These are phyloP conservation scores for Gobius niger DNA, from an alignment of 2,113 vertebrate species.

Conservation along the genomic window DNA sequence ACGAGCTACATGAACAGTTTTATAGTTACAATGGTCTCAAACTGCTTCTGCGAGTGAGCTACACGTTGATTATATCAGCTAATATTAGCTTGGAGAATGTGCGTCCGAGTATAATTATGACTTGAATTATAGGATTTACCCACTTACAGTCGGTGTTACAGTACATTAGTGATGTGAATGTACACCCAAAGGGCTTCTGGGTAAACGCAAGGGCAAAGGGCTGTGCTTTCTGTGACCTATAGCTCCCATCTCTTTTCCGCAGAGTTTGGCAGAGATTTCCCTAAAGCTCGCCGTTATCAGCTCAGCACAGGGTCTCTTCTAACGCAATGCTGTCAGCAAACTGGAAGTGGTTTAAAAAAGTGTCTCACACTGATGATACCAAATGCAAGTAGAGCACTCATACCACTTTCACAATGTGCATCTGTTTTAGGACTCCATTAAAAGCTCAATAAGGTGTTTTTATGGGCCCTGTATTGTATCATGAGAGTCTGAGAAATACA, in stretches of 20 bases:
- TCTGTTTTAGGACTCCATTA: background rate
- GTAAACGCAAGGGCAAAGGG: constrained; percentile 49
- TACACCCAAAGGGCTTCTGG: constrained; percentile 14
- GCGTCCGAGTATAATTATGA: no score
- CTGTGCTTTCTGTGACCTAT: constrained; percentile 47
- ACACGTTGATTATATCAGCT: no score
- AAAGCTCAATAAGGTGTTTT: background rate
- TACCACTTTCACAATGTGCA: background rate
- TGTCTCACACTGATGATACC: constrained; percentile 43
- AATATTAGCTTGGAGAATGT: no score
- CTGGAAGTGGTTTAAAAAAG: constrained; percentile 38
- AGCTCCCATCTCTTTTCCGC: constrained; percentile 47
- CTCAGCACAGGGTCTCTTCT: constrained; percentile 64
- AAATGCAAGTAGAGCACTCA: background rate
- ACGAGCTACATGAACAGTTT: background rate
- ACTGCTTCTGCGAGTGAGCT: no score
- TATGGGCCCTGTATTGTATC: background rate
- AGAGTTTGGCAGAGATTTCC: constrained; percentile 62
- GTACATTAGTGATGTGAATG: constrained; percentile 13
- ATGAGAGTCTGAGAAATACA: no score
- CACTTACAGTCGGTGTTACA: background rate
- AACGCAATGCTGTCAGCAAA: constrained; percentile 52
- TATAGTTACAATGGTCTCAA: background rate
- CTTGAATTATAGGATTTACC: no score
- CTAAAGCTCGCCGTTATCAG: constrained; percentile 68